Conservation (phyloP, 2,113 vertebrate species). For the Sardina pilchardus region DNA sequence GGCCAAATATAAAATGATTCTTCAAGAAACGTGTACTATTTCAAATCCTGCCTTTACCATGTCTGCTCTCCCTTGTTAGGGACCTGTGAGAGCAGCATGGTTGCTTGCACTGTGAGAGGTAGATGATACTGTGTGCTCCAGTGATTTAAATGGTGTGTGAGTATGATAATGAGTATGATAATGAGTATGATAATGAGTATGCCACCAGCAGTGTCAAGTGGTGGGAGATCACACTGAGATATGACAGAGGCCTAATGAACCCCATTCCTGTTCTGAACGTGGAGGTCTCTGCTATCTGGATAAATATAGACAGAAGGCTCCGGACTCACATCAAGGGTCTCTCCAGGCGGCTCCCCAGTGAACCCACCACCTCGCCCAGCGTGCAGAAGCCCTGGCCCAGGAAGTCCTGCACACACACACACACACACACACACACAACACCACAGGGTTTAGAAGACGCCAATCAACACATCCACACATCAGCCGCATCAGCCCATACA, state of each 20-base stretch:
- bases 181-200: not conserved
- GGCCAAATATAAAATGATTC: too few relatives aligned
- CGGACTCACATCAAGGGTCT: slow-evolving; percentile 87
- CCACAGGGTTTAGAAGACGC: not conserved
- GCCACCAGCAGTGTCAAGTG: too few relatives aligned
- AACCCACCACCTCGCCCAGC: slow-evolving; percentile 92
- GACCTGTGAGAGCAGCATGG: not conserved
- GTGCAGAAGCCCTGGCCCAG: slow-evolving; percentile 95
- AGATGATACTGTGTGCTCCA: not conserved
- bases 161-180: too few relatives aligned
- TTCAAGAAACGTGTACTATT: not conserved
- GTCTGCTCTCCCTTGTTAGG: not conserved
- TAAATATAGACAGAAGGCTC: not conserved
- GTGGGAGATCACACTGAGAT: too few relatives aligned
- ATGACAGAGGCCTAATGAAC: too few relatives aligned
- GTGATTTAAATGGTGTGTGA: not conserved
- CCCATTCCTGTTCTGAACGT: too few relatives aligned
- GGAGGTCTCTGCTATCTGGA: too few relatives aligned
- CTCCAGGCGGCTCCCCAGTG: slow-evolving; percentile 89
- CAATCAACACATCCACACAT: not conserved
- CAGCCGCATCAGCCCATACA: not conserved
- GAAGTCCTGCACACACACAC: slow-evolving; percentile 83
- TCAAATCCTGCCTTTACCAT: not conserved
- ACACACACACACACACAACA: slow-evolving; percentile 51
- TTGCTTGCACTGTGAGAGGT: not conserved